Base-by-base conservation (phyloP, 2,113 vertebrate species). In the Eulemur rufifrons region DNA sequence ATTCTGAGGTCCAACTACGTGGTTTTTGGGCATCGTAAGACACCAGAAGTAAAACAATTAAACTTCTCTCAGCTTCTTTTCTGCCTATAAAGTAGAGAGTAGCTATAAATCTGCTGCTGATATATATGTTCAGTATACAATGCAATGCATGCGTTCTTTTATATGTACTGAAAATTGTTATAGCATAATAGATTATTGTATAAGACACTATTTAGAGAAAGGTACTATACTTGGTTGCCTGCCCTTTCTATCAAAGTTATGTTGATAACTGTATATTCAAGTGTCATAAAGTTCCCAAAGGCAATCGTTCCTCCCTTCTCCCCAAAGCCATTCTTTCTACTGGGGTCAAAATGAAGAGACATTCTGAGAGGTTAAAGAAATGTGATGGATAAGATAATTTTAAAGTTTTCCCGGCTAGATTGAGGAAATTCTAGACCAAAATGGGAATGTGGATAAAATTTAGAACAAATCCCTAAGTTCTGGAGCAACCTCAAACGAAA, bases 381-480 rank as follows among this genome's bases (percentile, higher is more conserved):
- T 11, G 13, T 54, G 52, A 29, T 37, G 23, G 88, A 45, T 25
- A 56, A 5, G 50, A 17, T 87, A 52, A 80, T 88, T 97, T 88
- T 93, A 94, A 20, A 25, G 18, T 93, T 77, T 90, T 81, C 39
- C 69, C 32, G 76, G 45, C 21, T 69, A n/a, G 4, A 20, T 59
- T 5, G 21, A 85, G n/a, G 20, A 91, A 82, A 85, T 88, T 96
- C 42, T 94, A 84, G 45, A 89, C 2, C 18, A 80, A 59, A 96
- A 63, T 88, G 1, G 25, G 4, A 69, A 61, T 29, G n/a, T 56
- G 34, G 23, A 59, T 6, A 50, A 5, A 32, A 63, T 76, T n/a
- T 47, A 32, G 34, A n/a, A 77, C 29, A 94, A 78, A 71, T 73
- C 13, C 18, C 47, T 39, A 61, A n/a, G 32, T 71, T 94, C 39